Evolutionary conservation across 37 sponge, comb jelly and placozoan genomes (phyloP).

Genomic region (Agelas oroides): DNA sequence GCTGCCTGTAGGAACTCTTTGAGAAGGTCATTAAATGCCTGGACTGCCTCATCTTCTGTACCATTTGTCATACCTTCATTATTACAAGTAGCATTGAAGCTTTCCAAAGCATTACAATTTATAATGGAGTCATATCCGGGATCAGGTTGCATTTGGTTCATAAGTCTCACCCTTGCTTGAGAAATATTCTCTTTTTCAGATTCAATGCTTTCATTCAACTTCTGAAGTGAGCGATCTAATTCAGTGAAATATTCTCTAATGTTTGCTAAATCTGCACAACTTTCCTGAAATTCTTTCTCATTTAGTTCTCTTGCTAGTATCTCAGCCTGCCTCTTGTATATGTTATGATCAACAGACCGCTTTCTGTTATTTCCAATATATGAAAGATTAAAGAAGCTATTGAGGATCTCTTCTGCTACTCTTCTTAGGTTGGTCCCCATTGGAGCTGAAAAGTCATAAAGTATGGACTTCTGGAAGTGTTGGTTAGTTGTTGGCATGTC

Average conservation of each 20-base stretch:
- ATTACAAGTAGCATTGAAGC: conserved; percentile 15
- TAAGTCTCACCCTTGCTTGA: not conserved
- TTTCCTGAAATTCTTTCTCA: not conserved
- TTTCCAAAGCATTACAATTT: conserved; percentile 7
- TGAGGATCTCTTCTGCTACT: not conserved
- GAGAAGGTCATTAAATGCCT: not conserved
- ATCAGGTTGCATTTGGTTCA: not conserved
- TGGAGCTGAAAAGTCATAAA: conserved; percentile 13
- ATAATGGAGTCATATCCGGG: not conserved
- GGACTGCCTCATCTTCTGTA: not conserved
- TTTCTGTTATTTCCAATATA: not conserved
- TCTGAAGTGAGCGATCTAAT: conserved; percentile 14
- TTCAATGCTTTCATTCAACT: not conserved
- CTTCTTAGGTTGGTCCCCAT: not conserved
- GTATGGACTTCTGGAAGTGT: not conserved
- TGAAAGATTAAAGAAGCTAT: not conserved
- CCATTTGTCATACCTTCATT: not conserved
- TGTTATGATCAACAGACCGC: not conserved
- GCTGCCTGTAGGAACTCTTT: not conserved
- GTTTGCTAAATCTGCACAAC: conserved; percentile 14
- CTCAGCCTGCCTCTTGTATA: not conserved
- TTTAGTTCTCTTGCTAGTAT: not conserved
- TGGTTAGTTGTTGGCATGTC: too few relatives aligned
- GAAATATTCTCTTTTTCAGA: not conserved
- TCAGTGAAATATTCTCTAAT: conserved; percentile 9